Evolutionary conservation across 1,140 invertebrate species (phyloP).

Genomic region (Ceratina japonica): DNA sequence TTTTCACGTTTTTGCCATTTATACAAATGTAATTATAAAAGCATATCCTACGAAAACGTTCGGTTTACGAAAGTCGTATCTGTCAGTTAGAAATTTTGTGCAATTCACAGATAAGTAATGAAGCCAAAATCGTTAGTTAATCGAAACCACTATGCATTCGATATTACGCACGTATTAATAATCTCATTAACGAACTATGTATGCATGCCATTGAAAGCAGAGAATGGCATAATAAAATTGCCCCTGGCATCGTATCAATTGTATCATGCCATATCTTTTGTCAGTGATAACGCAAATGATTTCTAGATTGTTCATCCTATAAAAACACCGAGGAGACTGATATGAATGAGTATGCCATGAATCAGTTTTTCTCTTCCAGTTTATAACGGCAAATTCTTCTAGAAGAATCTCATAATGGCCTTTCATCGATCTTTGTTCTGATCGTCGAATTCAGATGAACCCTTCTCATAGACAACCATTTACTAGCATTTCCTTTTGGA

Average conservation of each 20-base stretch:
- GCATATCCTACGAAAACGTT: conserved; percentile 49
- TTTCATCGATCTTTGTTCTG: conserved; percentile 21
- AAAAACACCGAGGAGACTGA: conserved; percentile 1
- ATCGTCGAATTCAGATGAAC: conserved; percentile 6
- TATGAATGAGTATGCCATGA: neutral
- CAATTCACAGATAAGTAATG: conserved; percentile 49
- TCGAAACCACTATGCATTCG: conserved; percentile 21
- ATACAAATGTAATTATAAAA: conserved; percentile 63
- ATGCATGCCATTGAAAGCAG: conserved; percentile 38
- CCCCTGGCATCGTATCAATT: conserved; percentile 11
- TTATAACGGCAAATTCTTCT: neutral
- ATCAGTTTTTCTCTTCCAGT: neutral
- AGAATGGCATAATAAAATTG: conserved; percentile 21
- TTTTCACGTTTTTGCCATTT: conserved; percentile 42
- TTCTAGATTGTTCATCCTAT: conserved; percentile 1
- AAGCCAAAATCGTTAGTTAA: conserved; percentile 32
- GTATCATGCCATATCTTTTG: neutral
- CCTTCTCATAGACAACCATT: conserved; percentile 41
- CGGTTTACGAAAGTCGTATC: conserved; percentile 17
- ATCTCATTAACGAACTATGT: conserved; percentile 15
- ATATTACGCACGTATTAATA: conserved; percentile 44
- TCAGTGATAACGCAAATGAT: conserved; percentile 2
- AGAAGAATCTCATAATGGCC: conserved; percentile 8
- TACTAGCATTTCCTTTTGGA: conserved; percentile 29
- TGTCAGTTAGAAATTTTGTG: conserved; percentile 58